phyloP scores from a whole-genome alignment of 2,113 vertebrate genomes.

The Symphodus melops region DNA sequence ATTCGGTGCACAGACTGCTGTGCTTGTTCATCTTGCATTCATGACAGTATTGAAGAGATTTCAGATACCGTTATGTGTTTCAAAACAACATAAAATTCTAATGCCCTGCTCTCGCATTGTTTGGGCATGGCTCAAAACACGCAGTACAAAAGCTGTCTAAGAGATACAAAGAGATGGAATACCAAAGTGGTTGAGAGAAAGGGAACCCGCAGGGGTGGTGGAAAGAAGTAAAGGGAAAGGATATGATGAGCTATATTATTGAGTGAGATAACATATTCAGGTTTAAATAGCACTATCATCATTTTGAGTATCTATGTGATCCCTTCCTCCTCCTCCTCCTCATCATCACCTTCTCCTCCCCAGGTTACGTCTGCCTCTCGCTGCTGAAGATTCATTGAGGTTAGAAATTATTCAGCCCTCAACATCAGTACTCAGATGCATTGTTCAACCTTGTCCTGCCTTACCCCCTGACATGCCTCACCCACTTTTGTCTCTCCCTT shows the following conservation, averaged over 20 bases:
- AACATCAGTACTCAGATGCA: conserved; percentile 53
- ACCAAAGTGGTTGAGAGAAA: conserved; percentile 34
- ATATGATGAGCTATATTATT: conserved; percentile 28
- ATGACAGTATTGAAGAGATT: background rate
- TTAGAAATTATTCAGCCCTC: conserved; percentile 68
- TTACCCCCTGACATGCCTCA: conserved; percentile 37
- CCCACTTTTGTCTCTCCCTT: conserved; percentile 16
- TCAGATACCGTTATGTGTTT: background rate
- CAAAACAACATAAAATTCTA: background rate
- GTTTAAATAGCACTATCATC: conserved; percentile 67
- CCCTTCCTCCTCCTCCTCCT: conserved; percentile 23
- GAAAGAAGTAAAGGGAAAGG: conserved; percentile 7
- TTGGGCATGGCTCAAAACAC: no score
- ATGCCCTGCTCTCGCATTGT: no score
- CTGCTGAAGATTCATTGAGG: conserved; percentile 46
- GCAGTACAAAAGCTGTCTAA: conserved; percentile 27
- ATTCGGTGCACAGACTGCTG: background rate
- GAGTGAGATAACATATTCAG: conserved; percentile 37
- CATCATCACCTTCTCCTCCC: conserved; percentile 52
- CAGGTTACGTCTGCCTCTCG: conserved; percentile 20
- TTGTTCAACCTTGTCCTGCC: conserved; percentile 41
- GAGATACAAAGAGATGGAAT: conserved; percentile 28
- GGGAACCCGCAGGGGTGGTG: conserved; percentile 26
- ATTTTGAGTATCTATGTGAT: conserved; percentile 40
- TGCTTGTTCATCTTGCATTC: background rate